Percentiles rank a stretch among this genome's conserved stretches.
Evolutionary conservation across 2,797 vertebrate species (phyloP).

Genomic region (Crocodylus rhombifer): DNA sequence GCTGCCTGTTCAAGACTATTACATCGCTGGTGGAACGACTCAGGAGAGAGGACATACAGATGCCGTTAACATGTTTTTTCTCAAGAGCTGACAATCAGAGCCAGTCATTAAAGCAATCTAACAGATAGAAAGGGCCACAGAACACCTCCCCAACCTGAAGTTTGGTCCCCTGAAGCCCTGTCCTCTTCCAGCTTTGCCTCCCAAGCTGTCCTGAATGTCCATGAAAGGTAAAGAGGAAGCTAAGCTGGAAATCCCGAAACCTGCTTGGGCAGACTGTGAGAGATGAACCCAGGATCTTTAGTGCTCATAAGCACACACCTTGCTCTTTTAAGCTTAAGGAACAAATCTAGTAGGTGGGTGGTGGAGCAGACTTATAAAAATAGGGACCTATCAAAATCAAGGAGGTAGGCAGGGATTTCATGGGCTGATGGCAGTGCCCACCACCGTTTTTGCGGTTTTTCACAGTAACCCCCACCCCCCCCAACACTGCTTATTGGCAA

Average conservation of each 20-base stretch:
- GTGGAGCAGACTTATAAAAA: neutral
- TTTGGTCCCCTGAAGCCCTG: neutral
- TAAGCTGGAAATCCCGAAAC: accelerated
- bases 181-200: neutral
- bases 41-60: neutral
- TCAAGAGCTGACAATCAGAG: neutral
- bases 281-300: neutral
- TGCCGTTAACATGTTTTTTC: neutral
- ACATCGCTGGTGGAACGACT: neutral
- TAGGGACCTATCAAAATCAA: no score
- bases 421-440: no score
- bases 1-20: neutral
- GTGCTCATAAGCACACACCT: neutral
- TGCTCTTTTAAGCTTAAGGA: neutral
- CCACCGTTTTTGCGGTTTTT: no score
- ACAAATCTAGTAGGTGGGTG: neutral
- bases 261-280: neutral
- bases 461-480: no score
- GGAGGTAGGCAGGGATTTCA: no score
- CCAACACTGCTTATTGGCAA: no score
- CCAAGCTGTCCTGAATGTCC: neutral
- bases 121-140: neutral
- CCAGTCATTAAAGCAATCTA: neutral
- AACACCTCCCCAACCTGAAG: neutral
- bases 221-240: neutral